Evolutionary conservation across 2,888 invertebrate genomes (phyloP), one percentile per base, ranked within the genome.

Genomic region (Dasysyrphus albostriatus): DNA sequence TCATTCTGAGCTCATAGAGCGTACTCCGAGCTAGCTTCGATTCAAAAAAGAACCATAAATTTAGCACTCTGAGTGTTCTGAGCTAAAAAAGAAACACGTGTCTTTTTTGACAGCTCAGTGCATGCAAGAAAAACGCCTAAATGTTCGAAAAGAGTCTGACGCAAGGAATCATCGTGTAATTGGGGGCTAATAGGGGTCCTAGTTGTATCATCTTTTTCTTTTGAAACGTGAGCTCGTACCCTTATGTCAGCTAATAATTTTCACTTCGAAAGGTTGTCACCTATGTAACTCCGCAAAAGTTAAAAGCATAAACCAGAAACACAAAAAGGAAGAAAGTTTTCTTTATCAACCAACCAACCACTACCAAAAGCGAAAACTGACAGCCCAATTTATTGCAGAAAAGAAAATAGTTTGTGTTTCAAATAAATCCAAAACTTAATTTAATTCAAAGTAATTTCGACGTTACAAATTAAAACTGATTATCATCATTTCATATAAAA

Each of bases 281-380:
- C 4, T 6, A 8, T 12, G 59, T 3, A 7, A 16, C 29, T 39
- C 14, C 73, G n/a, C 39, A 75, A 42, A 9, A 29, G n/a, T 10
- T 12, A 39, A 59, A 70, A 75, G 34, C 16, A 54, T 37, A 6
- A 14, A n/a, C 19, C 3, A 7, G n/a, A 54, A 56, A 56, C 12
- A 37, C 10, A 32, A 16, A 70, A 59, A 37, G 1, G 5, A 39
- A n/a, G 42, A 70, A 51, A 70, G 14, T 70, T 24, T 70, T 39
- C 29, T 47, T 42, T 16, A 5, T 12, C 37, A 54, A 39, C 3
- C 3, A 39, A 39, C 10, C 44, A 44, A 32, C 34, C n/a, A 56
- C 56, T 8, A 19, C 51, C 24, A 14, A 74, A 78, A 56, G 51
- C 16, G 12, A 65, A 54, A 37, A 77, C 37, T 83, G 83, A 83